These are phyloP conservation scores for Epinephelus awoara DNA, from an alignment of 2,797 vertebrate genomes.

Conservation along the genomic window DNA sequence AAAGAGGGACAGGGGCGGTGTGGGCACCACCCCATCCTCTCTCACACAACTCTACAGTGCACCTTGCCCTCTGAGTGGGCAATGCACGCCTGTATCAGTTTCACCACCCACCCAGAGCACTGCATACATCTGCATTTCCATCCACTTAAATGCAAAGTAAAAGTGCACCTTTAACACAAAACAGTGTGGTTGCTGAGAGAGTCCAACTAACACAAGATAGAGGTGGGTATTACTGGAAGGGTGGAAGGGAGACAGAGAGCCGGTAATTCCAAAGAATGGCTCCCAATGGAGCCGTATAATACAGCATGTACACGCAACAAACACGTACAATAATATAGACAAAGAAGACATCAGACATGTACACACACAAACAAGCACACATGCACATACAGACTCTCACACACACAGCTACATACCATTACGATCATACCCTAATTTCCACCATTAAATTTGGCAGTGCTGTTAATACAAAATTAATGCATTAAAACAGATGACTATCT, in stretches of 20 bases:
- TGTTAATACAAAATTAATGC: constrained; percentile 89
- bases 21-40: constrained; percentile 84
- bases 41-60: constrained; percentile 77
- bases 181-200: constrained; percentile 81
- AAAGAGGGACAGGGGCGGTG: constrained; percentile 83
- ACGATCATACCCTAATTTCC: constrained; percentile 83
- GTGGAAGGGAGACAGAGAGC: constrained; percentile 79
- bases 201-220: constrained; percentile 79
- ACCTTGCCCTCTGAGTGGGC: constrained; percentile 84
- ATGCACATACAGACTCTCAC: constrained; percentile 11
- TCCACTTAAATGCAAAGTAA: constrained; percentile 87
- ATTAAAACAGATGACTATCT: constrained; percentile 88
- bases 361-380: constrained; percentile 46
- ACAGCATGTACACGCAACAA: constrained; percentile 65
- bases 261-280: constrained; percentile 82
- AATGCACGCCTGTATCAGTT: constrained; percentile 84
- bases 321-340: constrained; percentile 68
- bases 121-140: constrained; percentile 85
- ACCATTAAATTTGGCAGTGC: constrained; percentile 85
- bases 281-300: constrained; percentile 77
- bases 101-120: constrained; percentile 85
- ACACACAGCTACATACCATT: constrained; percentile 70
- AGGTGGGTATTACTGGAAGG: constrained; percentile 83
- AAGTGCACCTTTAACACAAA: constrained; percentile 87
- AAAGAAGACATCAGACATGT: constrained; percentile 61